Evolutionary conservation across 2,888 invertebrate genomes (phyloP), one percentile per base, ranked within the genome.

Genomic region (Melipona beecheii): DNA sequence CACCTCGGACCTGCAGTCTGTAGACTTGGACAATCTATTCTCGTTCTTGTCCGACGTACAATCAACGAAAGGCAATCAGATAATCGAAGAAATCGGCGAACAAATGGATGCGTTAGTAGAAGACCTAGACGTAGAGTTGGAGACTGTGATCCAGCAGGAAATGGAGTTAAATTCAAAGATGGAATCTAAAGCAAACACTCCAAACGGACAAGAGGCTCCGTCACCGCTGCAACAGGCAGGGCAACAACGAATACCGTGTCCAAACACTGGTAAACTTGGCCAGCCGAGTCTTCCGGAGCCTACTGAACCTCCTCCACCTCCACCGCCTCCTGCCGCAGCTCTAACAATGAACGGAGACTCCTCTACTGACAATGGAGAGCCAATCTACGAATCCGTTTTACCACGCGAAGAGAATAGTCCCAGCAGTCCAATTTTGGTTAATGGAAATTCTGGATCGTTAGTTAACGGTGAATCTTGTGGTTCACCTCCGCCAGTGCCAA

Each of bases 11-110:
- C 86, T 96, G 15, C 97, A 97, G 91, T 97, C 97, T 0, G 97
- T 98, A 0, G 98, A 98, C 93, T 95, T 98, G 91, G 98, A 98
- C 94, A 98, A 98, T 94, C 95, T 98, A 90, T 98, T 98, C 95
- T 98, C 98, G 80, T 98, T 98, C 95, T 95, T 98, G 36, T 97
- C 98, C 0, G 98, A 98, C 90, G 97, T 97, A 60, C 95, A 95
- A 68, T 96, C 94, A 92, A 95, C 95, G 21, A 96, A 95, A 91
- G 95, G 96, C 86, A 96, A 96, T 86, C 96, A 96, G 70, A 95
- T 97, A 27, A 97, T 98, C 76, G 97, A 98, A 21, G 98, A 98
- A 94, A 97, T 98, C 64, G 97, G 97, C 0, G 97, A 97, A 91
- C 97, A 97, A 91, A 98, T 98, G 97, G 97, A 97, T 92, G 96